Evolutionary conservation across 1,140 invertebrate genomes (phyloP).

Genomic region (Macrotrachela quadricornifera): DNA sequence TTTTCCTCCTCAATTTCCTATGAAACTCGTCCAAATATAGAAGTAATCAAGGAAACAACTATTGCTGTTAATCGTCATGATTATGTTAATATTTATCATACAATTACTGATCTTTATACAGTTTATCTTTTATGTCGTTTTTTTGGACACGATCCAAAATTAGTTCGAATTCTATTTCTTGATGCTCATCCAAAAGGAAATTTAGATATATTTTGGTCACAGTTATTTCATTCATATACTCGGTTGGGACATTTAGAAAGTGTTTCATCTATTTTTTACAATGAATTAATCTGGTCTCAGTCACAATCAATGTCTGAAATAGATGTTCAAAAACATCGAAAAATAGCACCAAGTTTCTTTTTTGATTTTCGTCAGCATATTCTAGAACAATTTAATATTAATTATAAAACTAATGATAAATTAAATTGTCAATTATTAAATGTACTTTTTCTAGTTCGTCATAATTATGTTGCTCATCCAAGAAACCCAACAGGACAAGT

Average conservation of each 20-base stretch:
- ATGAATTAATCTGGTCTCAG: too few relatives aligned
- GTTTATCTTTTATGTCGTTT: conserved; percentile 19
- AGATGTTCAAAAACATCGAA: too few relatives aligned
- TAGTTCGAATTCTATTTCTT: conserved; percentile 16
- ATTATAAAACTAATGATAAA: conserved; percentile 1
- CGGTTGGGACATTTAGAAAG: conserved; percentile 9
- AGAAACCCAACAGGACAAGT: conserved; percentile 17
- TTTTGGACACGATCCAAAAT: conserved; percentile 13
- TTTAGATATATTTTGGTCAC: conserved; percentile 18
- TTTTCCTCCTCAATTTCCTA: too few relatives aligned
- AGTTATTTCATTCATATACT: conserved; percentile 14
- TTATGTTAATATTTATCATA: conserved; percentile 26
- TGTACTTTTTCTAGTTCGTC: conserved; percentile 19
- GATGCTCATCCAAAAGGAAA: conserved; percentile 18
- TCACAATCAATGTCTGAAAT: background rate
- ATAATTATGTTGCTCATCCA: conserved; percentile 20
- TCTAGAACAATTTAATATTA: background rate
- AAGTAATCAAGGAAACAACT: too few relatives aligned
- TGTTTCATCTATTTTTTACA: background rate
- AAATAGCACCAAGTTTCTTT: conserved; percentile 21
- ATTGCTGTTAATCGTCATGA: conserved; percentile 17
- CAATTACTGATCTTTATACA: conserved; percentile 25
- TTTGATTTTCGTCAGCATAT: background rate
- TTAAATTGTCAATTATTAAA: conserved; percentile 12
- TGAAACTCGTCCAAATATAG: too few relatives aligned